Conservation (phyloP, 2,113 vertebrate species). For the Dinomys branickii region DNA sequence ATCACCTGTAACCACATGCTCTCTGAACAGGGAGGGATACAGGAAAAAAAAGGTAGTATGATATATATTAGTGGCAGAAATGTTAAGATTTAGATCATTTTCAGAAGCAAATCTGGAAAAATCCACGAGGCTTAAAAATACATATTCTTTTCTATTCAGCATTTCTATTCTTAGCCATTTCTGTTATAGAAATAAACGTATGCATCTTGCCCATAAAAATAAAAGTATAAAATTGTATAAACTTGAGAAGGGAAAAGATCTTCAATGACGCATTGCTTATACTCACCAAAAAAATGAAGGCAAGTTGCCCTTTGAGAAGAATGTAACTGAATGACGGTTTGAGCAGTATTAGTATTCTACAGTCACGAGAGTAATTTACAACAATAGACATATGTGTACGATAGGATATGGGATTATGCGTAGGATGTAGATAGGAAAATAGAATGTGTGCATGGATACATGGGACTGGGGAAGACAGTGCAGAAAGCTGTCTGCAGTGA, state of each 20-base stretch:
- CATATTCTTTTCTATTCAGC: neutral
- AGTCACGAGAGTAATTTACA: neutral
- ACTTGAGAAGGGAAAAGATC: neutral
- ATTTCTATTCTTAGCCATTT: neutral
- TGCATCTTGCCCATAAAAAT: neutral
- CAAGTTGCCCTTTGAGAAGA: neutral
- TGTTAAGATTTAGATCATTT: neutral
- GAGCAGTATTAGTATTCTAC: neutral
- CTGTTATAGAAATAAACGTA: conserved; percentile 5
- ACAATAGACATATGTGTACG: neutral
- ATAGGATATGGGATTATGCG: neutral
- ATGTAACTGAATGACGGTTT: neutral
- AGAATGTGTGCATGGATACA: neutral
- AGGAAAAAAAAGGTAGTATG: neutral
- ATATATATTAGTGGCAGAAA: neutral
- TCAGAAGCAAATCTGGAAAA: neutral
- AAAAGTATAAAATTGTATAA: neutral
- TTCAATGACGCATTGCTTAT: neutral
- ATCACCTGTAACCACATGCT: neutral
- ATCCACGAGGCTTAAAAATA: neutral
- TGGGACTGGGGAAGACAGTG: neutral
- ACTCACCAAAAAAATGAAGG: neutral
- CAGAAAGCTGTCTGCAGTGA: neutral
- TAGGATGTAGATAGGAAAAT: neutral
- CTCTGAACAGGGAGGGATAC: neutral